These are phyloP conservation scores for Medauroidea extradentata DNA, from an alignment of 1,140 invertebrate genomes.

Conservation along the genomic window DNA sequence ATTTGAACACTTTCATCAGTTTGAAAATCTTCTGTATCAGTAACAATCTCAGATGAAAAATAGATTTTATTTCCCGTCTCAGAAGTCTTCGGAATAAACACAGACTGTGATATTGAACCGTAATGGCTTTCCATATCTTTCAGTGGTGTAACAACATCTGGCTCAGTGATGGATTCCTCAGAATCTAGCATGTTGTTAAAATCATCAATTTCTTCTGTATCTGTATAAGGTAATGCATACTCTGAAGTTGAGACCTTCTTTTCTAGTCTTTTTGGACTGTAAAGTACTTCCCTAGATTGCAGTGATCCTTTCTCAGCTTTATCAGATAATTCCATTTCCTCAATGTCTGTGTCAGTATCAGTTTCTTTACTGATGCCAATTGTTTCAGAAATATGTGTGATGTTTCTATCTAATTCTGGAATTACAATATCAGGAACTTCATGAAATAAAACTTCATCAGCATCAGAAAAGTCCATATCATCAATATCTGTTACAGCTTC, in stretches of 20 bases:
- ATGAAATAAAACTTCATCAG: conserved; percentile 17
- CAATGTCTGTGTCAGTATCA: conserved; percentile 31
- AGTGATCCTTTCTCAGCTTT: conserved; percentile 17
- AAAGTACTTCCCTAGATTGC: too few species aligned
- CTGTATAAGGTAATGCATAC: background rate
- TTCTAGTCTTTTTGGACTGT: too few species aligned
- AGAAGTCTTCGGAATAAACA: conserved; percentile 9
- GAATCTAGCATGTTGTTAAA: background rate
- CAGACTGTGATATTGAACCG: conserved; percentile 25
- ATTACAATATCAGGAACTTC: too few species aligned
- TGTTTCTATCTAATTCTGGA: too few species aligned
- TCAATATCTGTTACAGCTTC: conserved; percentile 37
- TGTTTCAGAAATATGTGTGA: too few species aligned
- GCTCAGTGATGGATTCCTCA: background rate
- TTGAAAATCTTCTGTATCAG: too few species aligned
- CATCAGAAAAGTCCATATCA: conserved; percentile 37
- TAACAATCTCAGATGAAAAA: too few species aligned
- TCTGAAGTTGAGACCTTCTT: background rate
- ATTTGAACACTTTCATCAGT: too few species aligned
- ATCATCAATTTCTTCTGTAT: background rate
- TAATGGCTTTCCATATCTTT: background rate
- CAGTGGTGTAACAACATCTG: background rate
- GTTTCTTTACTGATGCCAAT: conserved; percentile 5
- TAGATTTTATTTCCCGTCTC: too few species aligned
- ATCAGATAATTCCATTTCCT: conserved; percentile 27